Base-by-base conservation (phyloP, 2,888 invertebrate genomes). In the Eristalis arbustorum region DNA sequence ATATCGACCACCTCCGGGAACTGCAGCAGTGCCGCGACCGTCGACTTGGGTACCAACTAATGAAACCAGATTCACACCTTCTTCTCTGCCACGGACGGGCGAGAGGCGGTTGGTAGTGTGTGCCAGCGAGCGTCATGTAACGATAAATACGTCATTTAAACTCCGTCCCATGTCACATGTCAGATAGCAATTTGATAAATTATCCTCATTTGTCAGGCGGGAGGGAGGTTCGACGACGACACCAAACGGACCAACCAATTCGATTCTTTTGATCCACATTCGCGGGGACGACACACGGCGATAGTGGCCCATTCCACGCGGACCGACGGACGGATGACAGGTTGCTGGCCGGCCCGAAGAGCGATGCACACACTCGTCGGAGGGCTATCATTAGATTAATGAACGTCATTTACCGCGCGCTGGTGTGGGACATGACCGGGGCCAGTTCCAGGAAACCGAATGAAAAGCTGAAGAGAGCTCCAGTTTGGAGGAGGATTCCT, bases 11-110 rank as follows among this genome's bases (percentile, higher is more conserved):
- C 61, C 34, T 77, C 42, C 34, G 37, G 49, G 56, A 49, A 64
- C 40, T 23, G 42, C 28, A 40, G 34, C 18, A 72, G 18, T 8
- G 68, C 66, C 66, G 42, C 34, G 5, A 6, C 25, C 1, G 25
- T 10, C 14, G 3, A 1, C 13, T 14, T 18, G 4, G 49, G 8
- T 1, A 31, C 8, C 18, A 49, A 49, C 80, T 83, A 87, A 87
- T 87, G 87, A 83, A 87, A 87, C 87, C 78, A 83, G 87, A 87
- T 87, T 87, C 87, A 87, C 87, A 87, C 87, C 87, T 87, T 83
- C 78, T 83, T 79, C 25, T 34, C 57, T 42, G 37, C 68, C 63
- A 61, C 66, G 62, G 61, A 40, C 8, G 62, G 13, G 1, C 3
- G 14, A 3, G 28, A 13, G 13, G 13, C 1, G 61, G 28, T 1